Conservation (phyloP, 2,888 invertebrate species). For the Bombylius major region DNA sequence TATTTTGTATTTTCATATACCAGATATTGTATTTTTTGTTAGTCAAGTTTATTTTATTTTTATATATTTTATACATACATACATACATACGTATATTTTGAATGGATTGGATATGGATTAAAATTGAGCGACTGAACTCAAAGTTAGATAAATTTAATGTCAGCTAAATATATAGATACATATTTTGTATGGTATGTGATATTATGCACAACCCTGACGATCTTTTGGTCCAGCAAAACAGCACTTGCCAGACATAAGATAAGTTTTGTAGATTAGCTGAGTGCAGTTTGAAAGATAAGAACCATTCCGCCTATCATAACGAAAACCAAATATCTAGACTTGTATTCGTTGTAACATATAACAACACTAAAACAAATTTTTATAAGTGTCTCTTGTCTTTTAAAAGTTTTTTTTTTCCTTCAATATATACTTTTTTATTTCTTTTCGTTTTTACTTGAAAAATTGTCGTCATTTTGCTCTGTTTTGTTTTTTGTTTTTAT, state of each 20-base stretch:
- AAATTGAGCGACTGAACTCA: neutral
- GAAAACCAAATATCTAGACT: constrained; percentile 19
- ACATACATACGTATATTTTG: neutral
- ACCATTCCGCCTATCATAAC: constrained; percentile 22
- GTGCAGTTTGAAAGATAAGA: constrained; percentile 22
- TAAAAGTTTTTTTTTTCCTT: neutral
- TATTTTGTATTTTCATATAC: neutral
- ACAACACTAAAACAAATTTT: constrained; percentile 11
- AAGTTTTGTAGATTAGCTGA: constrained; percentile 24
- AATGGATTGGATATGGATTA: neutral
- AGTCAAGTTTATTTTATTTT: neutral
- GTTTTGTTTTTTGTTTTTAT: too few relatives aligned
- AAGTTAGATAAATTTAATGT: neutral
- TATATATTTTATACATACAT: neutral
- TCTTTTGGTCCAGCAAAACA: constrained; percentile 15
- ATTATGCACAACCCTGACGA: constrained; percentile 6
- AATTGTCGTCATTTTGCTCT: too few relatives aligned
- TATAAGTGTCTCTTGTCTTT: constrained; percentile 11
- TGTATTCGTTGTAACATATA: constrained; percentile 15
- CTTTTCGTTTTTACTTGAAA: too few relatives aligned
- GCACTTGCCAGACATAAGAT: constrained; percentile 23
- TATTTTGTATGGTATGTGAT: neutral
- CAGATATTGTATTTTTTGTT: neutral
- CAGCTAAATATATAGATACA: too few relatives aligned
- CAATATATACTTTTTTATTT: too few relatives aligned